Conservation (phyloP, 2,888 invertebrate genomes). For the Epistrophe grossulariae region DNA sequence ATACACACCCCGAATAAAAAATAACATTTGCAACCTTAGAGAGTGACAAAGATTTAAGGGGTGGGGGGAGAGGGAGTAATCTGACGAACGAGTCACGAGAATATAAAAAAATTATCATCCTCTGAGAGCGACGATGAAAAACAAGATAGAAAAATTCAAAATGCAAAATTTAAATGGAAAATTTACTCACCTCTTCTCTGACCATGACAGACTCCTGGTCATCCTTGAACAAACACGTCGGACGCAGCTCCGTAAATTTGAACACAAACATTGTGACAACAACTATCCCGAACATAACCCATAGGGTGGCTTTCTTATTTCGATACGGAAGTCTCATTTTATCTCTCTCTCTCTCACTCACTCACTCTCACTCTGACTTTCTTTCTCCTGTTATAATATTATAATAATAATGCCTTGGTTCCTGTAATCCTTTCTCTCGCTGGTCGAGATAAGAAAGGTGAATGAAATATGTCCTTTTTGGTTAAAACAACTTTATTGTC, state of each 20-base stretch:
- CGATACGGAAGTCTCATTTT: conserved; percentile 83
- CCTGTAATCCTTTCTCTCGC: conserved; percentile 43
- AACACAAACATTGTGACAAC: conserved; percentile 83
- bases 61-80: neutral
- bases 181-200: conserved; percentile 82
- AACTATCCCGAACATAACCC: conserved; percentile 82
- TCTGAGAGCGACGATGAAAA: conserved; percentile 11
- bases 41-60: neutral
- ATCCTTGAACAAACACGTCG: conserved; percentile 83
- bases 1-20: conserved; percentile 4
- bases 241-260: conserved; percentile 83
- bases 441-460: conserved; percentile 49
- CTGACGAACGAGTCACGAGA: neutral
- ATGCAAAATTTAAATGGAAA: conserved; percentile 41
- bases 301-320: conserved; percentile 83
- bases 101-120: conserved; percentile 17
- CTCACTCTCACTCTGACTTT: neutral
- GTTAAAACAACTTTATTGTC: conserved; percentile 65
- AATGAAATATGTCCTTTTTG: conserved; percentile 61
- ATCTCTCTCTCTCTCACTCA: conserved; percentile 49
- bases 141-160: conserved; percentile 28
- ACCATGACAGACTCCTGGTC: conserved; percentile 82
- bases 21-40: neutral
- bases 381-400: conserved; percentile 61
- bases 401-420: conserved; percentile 49